Evolutionary conservation across 2,113 vertebrate genomes (phyloP), one percentile per base, ranked within the genome.

Genomic region (Lontra canadensis): DNA sequence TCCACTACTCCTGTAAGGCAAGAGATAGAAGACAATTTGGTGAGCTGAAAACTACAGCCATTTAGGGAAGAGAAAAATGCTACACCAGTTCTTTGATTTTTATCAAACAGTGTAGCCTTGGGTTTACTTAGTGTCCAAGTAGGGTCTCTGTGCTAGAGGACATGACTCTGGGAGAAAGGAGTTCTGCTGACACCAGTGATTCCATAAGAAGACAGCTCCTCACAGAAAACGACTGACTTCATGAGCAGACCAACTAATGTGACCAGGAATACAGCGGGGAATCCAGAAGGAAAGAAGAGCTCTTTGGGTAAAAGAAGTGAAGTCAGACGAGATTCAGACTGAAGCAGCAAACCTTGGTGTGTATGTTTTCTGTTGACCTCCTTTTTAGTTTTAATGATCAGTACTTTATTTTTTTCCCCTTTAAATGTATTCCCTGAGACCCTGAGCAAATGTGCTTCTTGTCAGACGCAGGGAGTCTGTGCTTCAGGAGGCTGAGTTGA

Each of bases 21-120:
- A 63, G 71, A 95, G 23, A 21, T 17, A 82, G 87, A 93, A 96
- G 42, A 67, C 23, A 63, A 4, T 49, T 49, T 36, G 85, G 93
- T 98, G 20, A 97, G 96, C 82, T 61, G 63, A 42, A 92, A 95
- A 86, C 44, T 55, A 6, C 5, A 61, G n/a, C 39, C 55, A 31
- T 1, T 84, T 20, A 71, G n/a, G 26, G 17, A 97, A 67, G 36
- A 95, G 39, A 17, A 76, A 94, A 36, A 25, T 5, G 4, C 3
- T 69, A 34, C 11, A 3, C 0, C 47, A 55, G 21, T 23, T 80
- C n/a, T 82, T 13, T 23, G 20, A 23, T 84, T 83, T 87, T 85
- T 63, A 55, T 52, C 7, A 36, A 25, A 61, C 20, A 57, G 79
- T 3, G 5, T 25, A 80, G 5, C 34, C 36, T 83, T 25, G 23